Evolutionary conservation across 2,888 invertebrate species (phyloP).

Genomic region (Rhyacophila evoluta): DNA sequence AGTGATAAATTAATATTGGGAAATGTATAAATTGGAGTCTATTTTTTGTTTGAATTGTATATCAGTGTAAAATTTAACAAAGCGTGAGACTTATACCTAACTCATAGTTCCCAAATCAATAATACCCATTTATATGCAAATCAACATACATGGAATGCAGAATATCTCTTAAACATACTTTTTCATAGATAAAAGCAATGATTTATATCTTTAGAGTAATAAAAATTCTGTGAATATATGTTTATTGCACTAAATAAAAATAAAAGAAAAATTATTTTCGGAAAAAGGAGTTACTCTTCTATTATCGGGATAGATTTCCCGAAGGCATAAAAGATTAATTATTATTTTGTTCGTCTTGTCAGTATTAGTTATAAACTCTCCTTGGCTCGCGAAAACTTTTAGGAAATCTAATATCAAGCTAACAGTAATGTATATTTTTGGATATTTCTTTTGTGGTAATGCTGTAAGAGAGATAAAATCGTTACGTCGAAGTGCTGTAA

Average conservation of each 20-base stretch:
- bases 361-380: conserved; percentile 5
- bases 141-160: background rate
- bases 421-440: background rate
- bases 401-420: background rate
- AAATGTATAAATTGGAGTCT: no score
- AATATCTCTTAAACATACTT: background rate
- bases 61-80: background rate
- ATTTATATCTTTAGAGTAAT: background rate
- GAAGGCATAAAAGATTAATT: conserved; percentile 6
- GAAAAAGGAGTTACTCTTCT: background rate
- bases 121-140: conserved; percentile 7
- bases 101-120: background rate
- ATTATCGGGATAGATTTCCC: conserved; percentile 17
- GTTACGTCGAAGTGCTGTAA: background rate
- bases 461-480: background rate
- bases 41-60: background rate
- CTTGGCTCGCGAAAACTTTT: background rate
- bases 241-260: background rate
- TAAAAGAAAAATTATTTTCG: background rate
- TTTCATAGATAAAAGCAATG: background rate
- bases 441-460: background rate
- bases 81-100: background rate
- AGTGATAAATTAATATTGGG: no score
- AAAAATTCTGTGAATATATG: background rate
- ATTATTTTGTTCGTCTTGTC: background rate